Conservation (phyloP, 2,888 invertebrate species). For the Myathropa florea region DNA sequence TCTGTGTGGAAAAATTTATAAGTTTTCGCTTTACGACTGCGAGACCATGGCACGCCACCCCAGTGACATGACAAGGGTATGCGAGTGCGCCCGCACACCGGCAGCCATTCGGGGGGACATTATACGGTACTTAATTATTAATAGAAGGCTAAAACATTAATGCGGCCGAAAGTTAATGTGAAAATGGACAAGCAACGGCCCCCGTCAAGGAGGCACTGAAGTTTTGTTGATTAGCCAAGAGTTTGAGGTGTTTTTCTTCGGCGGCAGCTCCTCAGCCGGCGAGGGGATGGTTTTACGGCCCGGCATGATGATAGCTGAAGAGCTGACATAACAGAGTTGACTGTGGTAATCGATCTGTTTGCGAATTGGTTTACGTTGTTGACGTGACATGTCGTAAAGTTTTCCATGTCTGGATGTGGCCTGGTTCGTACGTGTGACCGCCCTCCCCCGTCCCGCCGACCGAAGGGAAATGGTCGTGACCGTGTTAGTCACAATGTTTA, state of each 20-base stretch:
- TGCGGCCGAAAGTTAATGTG: conserved; percentile 66
- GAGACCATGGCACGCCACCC: conserved; percentile 52
- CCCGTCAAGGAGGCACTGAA: conserved; percentile 45
- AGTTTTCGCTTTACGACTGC: conserved; percentile 57
- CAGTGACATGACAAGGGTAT: conserved; percentile 27
- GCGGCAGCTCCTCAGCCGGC: not conserved
- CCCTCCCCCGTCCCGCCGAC: not conserved
- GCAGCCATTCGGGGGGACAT: conserved; percentile 13
- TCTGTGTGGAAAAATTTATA: conserved; percentile 61
- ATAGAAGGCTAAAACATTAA: conserved; percentile 69
- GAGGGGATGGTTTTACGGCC: conserved; percentile 3
- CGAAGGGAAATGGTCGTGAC: not conserved
- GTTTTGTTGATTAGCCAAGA: conserved; percentile 63
- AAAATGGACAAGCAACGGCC: conserved; percentile 33
- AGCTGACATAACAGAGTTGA: conserved; percentile 42
- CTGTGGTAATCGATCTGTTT: conserved; percentile 59
- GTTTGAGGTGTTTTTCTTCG: conserved; percentile 39
- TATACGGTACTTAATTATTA: conserved; percentile 69
- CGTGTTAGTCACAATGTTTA: conserved; percentile 28
- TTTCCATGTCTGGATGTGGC: not conserved
- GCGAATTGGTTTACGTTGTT: conserved; percentile 46
- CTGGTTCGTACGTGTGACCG: not conserved
- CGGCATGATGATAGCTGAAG: conserved; percentile 13
- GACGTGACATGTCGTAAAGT: conserved; percentile 66
- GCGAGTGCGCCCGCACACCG: not conserved